phyloP scores from a whole-genome alignment of 2,888 invertebrate genomes.

The Apomyelois bistriatella region DNA sequence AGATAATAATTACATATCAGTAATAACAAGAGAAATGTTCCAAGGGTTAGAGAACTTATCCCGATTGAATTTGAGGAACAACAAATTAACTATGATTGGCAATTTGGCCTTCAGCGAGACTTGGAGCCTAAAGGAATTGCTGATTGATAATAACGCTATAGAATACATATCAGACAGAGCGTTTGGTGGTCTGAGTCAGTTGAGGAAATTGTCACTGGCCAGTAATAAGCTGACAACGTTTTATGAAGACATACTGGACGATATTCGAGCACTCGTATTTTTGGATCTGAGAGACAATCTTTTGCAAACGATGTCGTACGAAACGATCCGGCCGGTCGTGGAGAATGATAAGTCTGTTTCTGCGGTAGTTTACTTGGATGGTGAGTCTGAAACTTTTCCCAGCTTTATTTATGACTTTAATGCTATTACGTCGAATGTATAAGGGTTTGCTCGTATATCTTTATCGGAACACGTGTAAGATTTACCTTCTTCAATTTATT shows the following conservation, averaged over 20 bases:
- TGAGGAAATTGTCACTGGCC: slow-evolving; percentile 85
- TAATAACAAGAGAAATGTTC: slow-evolving; percentile 87
- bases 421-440: slow-evolving; percentile 22
- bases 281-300: slow-evolving; percentile 89
- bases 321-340: slow-evolving; percentile 86
- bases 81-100: slow-evolving; percentile 87
- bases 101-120: slow-evolving; percentile 89
- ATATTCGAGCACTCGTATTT: slow-evolving; percentile 83
- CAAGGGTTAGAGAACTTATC: slow-evolving; percentile 86
- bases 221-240: slow-evolving; percentile 87
- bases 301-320: slow-evolving; percentile 86
- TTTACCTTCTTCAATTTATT: no score
- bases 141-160: slow-evolving; percentile 84
- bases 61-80: slow-evolving; percentile 85
- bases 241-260: slow-evolving; percentile 85
- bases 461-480: slow-evolving; percentile 22
- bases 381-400: slow-evolving; percentile 78
- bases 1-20: slow-evolving; percentile 86
- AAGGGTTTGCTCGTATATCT: slow-evolving; percentile 21
- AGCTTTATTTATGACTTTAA: slow-evolving; percentile 13
- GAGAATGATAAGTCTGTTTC: slow-evolving; percentile 86
- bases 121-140: slow-evolving; percentile 84
- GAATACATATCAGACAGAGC: slow-evolving; percentile 87
- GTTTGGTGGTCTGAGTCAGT: slow-evolving; percentile 85
- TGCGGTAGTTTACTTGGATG: slow-evolving; percentile 86